A percentile compares a stretch with the other conserved stretches of the same genome.
phyloP scores from a whole-genome alignment of 1,140 invertebrate species.

The Ptiloglossa arizonensis region DNA sequence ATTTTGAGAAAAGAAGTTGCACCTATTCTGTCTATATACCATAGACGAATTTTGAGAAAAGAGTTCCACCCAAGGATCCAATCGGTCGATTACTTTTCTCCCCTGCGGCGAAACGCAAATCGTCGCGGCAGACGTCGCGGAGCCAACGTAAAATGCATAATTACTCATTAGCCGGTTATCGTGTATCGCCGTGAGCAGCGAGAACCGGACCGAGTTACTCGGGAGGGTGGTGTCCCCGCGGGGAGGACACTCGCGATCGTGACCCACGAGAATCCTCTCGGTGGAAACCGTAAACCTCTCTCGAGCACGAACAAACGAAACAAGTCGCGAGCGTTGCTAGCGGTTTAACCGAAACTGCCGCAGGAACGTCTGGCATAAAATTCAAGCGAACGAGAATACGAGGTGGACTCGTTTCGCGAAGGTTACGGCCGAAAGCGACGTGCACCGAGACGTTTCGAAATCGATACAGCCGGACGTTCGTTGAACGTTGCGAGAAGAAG shows the following conservation, averaged over 20 bases:
- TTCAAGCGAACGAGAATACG: neutral
- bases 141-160: conserved; percentile 12
- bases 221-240: neutral
- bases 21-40: no score
- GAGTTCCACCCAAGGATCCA: no score
- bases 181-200: conserved; percentile 12
- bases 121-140: neutral
- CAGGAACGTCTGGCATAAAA: neutral
- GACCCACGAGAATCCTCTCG: neutral
- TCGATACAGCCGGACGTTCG: neutral
- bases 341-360: neutral
- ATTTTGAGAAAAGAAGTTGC: no score
- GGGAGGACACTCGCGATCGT: neutral
- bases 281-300: conserved; percentile 1
- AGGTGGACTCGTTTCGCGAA: neutral
- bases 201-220: neutral
- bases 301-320: conserved; percentile 29
- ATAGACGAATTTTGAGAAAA: no score
- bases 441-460: neutral
- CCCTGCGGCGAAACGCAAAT: neutral
- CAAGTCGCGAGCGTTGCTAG: neutral
- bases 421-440: neutral
- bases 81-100: neutral
- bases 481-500: neutral
- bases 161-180: conserved; percentile 43